Percentiles rank a stretch among this genome's conserved stretches.
Evolutionary conservation across 2,113 vertebrate species (phyloP).

Genomic region (Varanus salvator): DNA sequence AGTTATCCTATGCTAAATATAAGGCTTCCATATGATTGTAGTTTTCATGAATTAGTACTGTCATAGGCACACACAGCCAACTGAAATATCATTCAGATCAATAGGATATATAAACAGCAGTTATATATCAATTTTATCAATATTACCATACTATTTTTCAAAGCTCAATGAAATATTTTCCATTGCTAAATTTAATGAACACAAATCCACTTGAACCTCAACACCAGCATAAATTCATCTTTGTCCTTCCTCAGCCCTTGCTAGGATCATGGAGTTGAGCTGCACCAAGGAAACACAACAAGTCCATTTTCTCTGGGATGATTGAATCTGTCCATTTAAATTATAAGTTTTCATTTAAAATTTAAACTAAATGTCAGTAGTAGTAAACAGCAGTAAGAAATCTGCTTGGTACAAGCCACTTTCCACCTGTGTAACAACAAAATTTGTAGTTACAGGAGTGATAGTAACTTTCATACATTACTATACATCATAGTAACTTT

Average conservation of each 20-base stretch:
- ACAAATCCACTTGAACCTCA: not conserved
- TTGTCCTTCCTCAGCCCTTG: too few species aligned
- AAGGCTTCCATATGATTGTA: not conserved
- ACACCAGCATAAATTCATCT: too few species aligned
- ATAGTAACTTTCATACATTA: too few species aligned
- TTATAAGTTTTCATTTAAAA: too few species aligned
- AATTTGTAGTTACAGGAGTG: too few species aligned
- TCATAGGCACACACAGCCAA: not conserved
- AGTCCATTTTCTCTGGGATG: not conserved
- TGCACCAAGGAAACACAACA: not conserved
- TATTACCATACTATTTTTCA: not conserved
- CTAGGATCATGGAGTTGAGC: too few species aligned
- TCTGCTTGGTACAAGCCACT: too few species aligned
- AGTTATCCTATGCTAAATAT: not conserved
- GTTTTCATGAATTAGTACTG: not conserved
- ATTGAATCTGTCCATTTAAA: too few species aligned
- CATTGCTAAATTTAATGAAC: not conserved
- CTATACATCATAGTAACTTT: too few species aligned
- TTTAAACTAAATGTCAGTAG: too few species aligned
- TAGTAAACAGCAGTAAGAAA: too few species aligned
- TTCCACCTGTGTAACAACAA: too few species aligned
- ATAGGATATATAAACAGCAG: not conserved
- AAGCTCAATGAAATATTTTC: not conserved
- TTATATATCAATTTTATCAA: not conserved
- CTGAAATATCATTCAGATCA: not conserved